Percentiles rank a stretch among this genome's conserved stretches.
Conservation (phyloP, 2,113 vertebrate species). For the Prochilodus magdalenae region DNA sequence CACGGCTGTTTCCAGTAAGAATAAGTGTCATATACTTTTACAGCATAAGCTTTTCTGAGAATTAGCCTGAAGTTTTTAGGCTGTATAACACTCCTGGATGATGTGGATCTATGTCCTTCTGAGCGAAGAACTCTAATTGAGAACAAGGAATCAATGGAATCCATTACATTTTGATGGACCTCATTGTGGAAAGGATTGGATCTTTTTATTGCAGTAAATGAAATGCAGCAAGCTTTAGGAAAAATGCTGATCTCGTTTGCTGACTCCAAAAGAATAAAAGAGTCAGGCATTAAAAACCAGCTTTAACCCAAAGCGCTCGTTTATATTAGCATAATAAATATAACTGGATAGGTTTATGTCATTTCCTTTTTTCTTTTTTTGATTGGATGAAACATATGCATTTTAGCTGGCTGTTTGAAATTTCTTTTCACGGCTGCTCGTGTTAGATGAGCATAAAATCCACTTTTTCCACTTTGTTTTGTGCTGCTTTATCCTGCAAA, state of each 20-base stretch:
- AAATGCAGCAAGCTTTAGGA: slow-evolving; percentile 43
- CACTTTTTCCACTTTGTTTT: slow-evolving; percentile 67
- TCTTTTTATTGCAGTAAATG: slow-evolving; percentile 58
- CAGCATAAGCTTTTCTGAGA: neutral
- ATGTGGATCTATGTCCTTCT: slow-evolving; percentile 40
- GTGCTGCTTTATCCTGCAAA: slow-evolving; percentile 61
- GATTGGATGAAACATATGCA: neutral
- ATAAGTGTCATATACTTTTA: too few species aligned
- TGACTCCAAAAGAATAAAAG: slow-evolving; percentile 58
- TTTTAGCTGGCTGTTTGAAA: slow-evolving; percentile 58
- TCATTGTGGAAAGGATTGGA: slow-evolving; percentile 46
- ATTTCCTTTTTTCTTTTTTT: slow-evolving; percentile 7
- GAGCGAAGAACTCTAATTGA: slow-evolving; percentile 52
- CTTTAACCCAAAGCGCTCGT: slow-evolving; percentile 61
- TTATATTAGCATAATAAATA: slow-evolving; percentile 60
- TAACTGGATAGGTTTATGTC: slow-evolving; percentile 47
- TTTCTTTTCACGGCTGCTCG: slow-evolving; percentile 41
- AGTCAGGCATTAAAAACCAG: slow-evolving; percentile 49
- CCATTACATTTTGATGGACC: slow-evolving; percentile 62
- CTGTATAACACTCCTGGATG: slow-evolving; percentile 25
- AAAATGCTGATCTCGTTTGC: slow-evolving; percentile 46
- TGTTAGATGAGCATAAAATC: slow-evolving; percentile 52
- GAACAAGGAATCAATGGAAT: slow-evolving; percentile 59
- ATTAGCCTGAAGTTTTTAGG: neutral
- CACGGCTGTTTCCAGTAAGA: too few species aligned